phyloP scores from a whole-genome alignment of 2,888 invertebrate genomes.

The Aleiodes leptofemur region DNA sequence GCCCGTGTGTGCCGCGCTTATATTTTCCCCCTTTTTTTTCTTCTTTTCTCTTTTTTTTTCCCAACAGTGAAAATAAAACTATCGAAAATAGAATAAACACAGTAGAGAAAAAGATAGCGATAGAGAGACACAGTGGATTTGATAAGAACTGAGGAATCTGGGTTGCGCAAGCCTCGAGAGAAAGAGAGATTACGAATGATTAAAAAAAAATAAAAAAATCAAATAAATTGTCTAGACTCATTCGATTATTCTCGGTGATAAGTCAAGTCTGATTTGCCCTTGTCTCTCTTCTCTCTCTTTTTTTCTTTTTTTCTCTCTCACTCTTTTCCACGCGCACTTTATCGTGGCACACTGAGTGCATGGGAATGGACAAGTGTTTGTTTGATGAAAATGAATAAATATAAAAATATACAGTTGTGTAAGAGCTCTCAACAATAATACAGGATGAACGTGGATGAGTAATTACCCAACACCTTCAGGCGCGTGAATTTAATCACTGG shows the following conservation, averaged over 20 bases:
- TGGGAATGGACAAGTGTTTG: constrained; percentile 18
- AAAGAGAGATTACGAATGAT: constrained; percentile 15
- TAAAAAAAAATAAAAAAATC: neutral
- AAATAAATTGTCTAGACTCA: constrained; percentile 22
- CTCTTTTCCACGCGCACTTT: neutral
- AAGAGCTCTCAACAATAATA: constrained; percentile 1
- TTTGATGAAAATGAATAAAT: neutral
- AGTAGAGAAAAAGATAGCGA: too few species aligned
- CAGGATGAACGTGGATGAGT: constrained; percentile 24
- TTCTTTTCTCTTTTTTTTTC: too few species aligned
- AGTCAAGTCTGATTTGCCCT: constrained; percentile 16
- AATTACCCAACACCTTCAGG: constrained; percentile 50
- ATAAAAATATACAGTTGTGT: neutral
- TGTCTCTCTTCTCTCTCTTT: neutral
- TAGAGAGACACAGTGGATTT: constrained; percentile 1
- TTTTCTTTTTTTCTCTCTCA: neutral
- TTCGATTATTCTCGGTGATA: constrained; percentile 27
- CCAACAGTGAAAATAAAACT: neutral
- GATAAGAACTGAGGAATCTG: constrained; percentile 39
- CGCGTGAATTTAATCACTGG: constrained; percentile 13
- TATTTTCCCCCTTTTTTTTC: neutral
- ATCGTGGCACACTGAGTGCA: neutral
- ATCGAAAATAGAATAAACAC: constrained; percentile 14
- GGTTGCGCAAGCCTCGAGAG: constrained; percentile 44
- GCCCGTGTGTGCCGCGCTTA: constrained; percentile 49